Evolutionary conservation across 2,888 invertebrate species (phyloP), one percentile per base, ranked within the genome.

Genomic region (Nephrotoma flavescens): DNA sequence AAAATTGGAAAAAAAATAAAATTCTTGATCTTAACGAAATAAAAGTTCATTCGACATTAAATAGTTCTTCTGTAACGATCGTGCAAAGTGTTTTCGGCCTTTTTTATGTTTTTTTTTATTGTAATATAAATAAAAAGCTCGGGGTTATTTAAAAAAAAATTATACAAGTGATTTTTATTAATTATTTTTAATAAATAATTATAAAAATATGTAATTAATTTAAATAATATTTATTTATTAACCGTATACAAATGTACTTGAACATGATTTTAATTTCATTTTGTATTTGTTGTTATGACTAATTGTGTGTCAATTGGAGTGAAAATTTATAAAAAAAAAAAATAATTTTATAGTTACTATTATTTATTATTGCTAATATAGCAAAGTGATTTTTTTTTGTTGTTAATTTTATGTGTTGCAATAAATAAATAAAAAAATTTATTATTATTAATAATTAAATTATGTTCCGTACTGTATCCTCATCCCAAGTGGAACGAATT

Each of bases 401-500:
- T 71, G 4, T 15, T 52, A 31, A 44, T 44, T 7, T 71, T 71
- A 15, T 52, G 52, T 44, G 52, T 52, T 31, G 9, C 19, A 71
- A 71, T 31, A 71, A 52, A 52, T 52, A 71, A 71, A 52, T 5
- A 6, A 57, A 31, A 57, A 71, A 71, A 84, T 42, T 42, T 84
- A 42, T 84, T n/a, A 42, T 41, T 84, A 4, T n/a, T 0, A 84
- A 42, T 42, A 84, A 42, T 84, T 42, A 42, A 85, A 85, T 44
- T 19, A 85, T 85, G 85, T 85, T 85, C 0, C 42, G 44, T 11
- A 85, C 42, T 19, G 85, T 85, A 12, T 85, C 85, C 19, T 44
- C 42, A 19, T 85, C 85, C 42, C 85, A 85, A 85, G 42, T 85
- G 15, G 85, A 85, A 85, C 42, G 85, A 45, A 85, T 85, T 42